Base-by-base conservation (phyloP, 2,113 vertebrate genomes). In the Callaeas wilsoni region DNA sequence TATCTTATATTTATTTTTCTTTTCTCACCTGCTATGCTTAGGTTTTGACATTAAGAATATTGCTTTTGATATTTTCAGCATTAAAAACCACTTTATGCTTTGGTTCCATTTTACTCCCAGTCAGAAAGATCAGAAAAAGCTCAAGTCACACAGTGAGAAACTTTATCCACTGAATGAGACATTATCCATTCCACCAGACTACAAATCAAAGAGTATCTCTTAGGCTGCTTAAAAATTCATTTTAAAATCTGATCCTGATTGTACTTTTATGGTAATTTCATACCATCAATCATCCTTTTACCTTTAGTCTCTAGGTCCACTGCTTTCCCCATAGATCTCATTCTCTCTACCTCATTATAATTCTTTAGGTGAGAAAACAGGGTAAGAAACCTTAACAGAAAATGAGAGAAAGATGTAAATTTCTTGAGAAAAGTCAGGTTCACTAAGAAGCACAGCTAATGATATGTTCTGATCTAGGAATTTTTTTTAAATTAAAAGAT, bases 211-310 rank as follows among this genome's bases (percentile, higher is more conserved):
- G 99, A 98, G 98, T 98, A 98, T 99, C 98, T 99, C 99, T 99
- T 99, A 99, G 99, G 98, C 98, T 99, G 99, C 99, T 99, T 99
- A 99, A 99, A 99, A 99, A 99, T 99, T 99, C 99, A 99, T 99
- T 99, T 99, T 99, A 99, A 99, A 99, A 99, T 98, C 98, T 98
- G 98, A 99, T 99, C 98, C 98, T 99, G 99, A 99, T 99, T 99
- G 99, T 99, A 99, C 99, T 99, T 99, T 98, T 99, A 99, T 99
- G 99, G 98, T 99, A 99, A 99, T 99, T 98, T 98, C 98, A 98
- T 98, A 98, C 99, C 98, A 99, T 99, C 99, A 99, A 98, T 99
- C 98, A 98, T 98, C 98, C 98, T 98, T 98, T 99, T 99, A 98
- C 98, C 99, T 99, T 98, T 98, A 98, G 98, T 99, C 99, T 99